These are phyloP conservation scores for Eufriesea mexicana DNA, from an alignment of 1,140 invertebrate genomes.

Conservation along the genomic window DNA sequence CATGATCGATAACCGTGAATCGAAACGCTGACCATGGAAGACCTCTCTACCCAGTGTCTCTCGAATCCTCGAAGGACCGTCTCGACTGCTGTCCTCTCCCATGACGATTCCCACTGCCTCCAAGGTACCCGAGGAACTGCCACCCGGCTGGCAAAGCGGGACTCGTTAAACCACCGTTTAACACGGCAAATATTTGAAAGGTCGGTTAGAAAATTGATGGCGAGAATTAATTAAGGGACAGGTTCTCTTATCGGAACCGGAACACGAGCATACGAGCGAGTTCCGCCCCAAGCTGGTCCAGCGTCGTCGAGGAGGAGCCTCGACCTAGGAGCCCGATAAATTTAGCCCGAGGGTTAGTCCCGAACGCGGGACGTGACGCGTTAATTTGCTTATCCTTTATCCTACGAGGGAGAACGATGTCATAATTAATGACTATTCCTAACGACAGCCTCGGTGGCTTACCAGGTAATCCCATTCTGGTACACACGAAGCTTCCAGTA, in stretches of 20 bases:
- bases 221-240: conserved; percentile 56
- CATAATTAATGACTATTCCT: conserved; percentile 8
- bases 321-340: conserved; percentile 53
- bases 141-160: too few species aligned
- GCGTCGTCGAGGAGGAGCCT: conserved; percentile 19
- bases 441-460: background rate
- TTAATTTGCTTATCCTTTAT: conserved; percentile 38
- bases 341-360: conserved; percentile 21
- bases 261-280: conserved; percentile 41
- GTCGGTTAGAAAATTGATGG: background rate
- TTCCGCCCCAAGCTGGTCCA: conserved; percentile 61
- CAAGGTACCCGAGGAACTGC: background rate
- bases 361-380: background rate
- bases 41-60: background rate
- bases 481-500: too few species aligned
- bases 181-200: background rate
- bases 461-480: background rate
- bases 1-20: conserved; percentile 33
- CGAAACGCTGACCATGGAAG: background rate
- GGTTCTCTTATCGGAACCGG: conserved; percentile 53
- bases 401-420: background rate
- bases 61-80: background rate
- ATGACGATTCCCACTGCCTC: too few species aligned
- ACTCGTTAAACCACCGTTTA: too few species aligned
- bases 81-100: background rate